Conservation (phyloP, 2,888 invertebrate species). For the Agriopis leucophaearia region DNA sequence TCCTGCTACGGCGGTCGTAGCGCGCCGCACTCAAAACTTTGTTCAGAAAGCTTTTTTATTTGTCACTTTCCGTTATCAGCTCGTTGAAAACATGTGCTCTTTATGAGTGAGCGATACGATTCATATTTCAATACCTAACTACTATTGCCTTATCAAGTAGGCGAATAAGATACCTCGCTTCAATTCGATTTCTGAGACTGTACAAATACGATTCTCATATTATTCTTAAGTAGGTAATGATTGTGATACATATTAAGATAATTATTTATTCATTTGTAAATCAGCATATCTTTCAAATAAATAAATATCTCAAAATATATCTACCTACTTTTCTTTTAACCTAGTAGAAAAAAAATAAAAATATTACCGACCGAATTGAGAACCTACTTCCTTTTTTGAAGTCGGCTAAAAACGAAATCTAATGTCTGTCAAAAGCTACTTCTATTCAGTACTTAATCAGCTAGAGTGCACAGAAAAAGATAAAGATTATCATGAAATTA, state of each 20-base stretch:
- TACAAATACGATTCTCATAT: slow-evolving; percentile 15
- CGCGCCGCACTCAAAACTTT: slow-evolving; percentile 84
- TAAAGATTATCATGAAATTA: slow-evolving; percentile 27
- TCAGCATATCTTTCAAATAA: not conserved
- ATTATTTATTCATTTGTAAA: not conserved
- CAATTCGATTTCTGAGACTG: slow-evolving; percentile 29
- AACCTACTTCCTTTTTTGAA: too few species aligned
- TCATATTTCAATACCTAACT: slow-evolving; percentile 53
- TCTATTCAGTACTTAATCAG: not conserved
- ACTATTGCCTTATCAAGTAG: slow-evolving; percentile 51
- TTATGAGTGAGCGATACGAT: slow-evolving; percentile 58
- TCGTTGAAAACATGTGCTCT: slow-evolving; percentile 71
- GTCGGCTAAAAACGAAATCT: not conserved
- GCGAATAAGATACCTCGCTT: slow-evolving; percentile 46
- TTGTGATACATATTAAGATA: too few species aligned
- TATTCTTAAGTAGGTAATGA: too few species aligned
- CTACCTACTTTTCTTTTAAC: not conserved
- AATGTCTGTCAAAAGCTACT: slow-evolving; percentile 8
- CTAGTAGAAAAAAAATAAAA: not conserved
- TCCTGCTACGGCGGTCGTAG: slow-evolving; percentile 84
- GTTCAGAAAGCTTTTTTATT: slow-evolving; percentile 84
- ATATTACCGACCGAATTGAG: too few species aligned
- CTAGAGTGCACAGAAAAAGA: slow-evolving; percentile 8
- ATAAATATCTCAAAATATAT: not conserved
- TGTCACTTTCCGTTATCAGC: slow-evolving; percentile 83